Base-by-base conservation (phyloP, 2,797 vertebrate species). In the Bradypus variegatus region DNA sequence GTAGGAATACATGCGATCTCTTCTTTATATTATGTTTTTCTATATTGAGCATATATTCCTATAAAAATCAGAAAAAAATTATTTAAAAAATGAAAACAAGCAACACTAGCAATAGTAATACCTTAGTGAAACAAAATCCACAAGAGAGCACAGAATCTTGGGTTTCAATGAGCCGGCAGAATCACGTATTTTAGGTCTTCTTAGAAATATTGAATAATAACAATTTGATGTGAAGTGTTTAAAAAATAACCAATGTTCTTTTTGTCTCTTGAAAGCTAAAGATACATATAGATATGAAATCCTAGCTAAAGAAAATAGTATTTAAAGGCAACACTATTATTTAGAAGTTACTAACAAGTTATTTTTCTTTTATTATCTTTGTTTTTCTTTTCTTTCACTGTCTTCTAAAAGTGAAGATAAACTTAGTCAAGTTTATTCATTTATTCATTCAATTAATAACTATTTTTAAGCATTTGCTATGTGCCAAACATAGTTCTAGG, bases 1-100 rank as follows among this genome's bases (percentile, higher is more conserved):
- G 82, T 72, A 50, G 50, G n/a, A 50, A 73, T 55, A 53, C 8
- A 48, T 9, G 31, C 89, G 50, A 88, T 86, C 80, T 94, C 48
- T 79, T 90, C 70, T 78, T 87, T 50, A 85, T 50, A 67, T 77
- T 86, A 79, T 67, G 55, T 69, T 60, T 94, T 90, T 80, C 77
- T 87, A 81, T 41, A 67, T 33, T 21, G 2, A 93, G 12, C 25
- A 72, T n/a, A 21, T 36, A 78, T 75, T 87, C 60, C 15, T 87
- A 67, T 55, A 31, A 79, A 81, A 86, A 62, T 62, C 45, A 79
- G 67, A 45, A 83, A 89, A 80, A 93, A 53, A 41, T 31, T 50
- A 77, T 41, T 86, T 73, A 64, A 88, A 64, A 88, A 64, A 62
- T 27, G 86, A 81, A 88, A 64, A 76, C 2, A 48, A 88, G 36